Evolutionary conservation across 2,113 vertebrate genomes (phyloP), one percentile per base, ranked within the genome.

Genomic region (Neolamprologus toae): DNA sequence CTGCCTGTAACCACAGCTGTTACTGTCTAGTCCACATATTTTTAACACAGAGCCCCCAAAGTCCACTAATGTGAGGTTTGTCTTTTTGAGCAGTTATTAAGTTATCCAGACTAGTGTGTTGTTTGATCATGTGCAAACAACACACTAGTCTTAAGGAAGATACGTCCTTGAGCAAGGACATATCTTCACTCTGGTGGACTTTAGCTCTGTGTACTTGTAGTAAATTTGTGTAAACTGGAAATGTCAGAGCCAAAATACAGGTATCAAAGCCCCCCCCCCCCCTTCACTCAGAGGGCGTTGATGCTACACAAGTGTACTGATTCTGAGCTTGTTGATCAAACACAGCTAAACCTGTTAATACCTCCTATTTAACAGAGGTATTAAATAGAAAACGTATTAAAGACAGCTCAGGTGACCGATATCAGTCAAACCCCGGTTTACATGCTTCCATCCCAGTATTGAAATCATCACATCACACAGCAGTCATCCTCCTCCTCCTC

Each of bases 361-460:
- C 3, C 28, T 19, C 3, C 57, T 33, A 3, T 63, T 63, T 63
- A 63, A 63, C 59, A 35, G 6, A 47, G 71, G 16, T 17, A 28
- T 49, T 47, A 19, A 47, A 78, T 47, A 49, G 71, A 28, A 76
- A 28, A 31, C 6, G 9, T 19, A 31, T 49, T 28, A 8, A 49
- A 78, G 14, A 49, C 9, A 0, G 9, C 26, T n/a, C 17, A 19
- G 4, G 45, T 17, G 26, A 78, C 73, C 45, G 53, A 57, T 55
- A 90, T 90, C 89, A 88, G 89, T 92, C 76, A 1, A 91, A 59
- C 81, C 85, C 37, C 5, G 40, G 89, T 87, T 66, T 80, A 76
- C 90, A 23, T 73, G 33, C 7, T 73, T 85, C 80, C 73, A 86
- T 40, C 53, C 81, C 90, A 86, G 84, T 84, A 84, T 89, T 92